phyloP scores from a whole-genome alignment of 2,113 vertebrate genomes.

The Epinephelus lanceolatus region DNA sequence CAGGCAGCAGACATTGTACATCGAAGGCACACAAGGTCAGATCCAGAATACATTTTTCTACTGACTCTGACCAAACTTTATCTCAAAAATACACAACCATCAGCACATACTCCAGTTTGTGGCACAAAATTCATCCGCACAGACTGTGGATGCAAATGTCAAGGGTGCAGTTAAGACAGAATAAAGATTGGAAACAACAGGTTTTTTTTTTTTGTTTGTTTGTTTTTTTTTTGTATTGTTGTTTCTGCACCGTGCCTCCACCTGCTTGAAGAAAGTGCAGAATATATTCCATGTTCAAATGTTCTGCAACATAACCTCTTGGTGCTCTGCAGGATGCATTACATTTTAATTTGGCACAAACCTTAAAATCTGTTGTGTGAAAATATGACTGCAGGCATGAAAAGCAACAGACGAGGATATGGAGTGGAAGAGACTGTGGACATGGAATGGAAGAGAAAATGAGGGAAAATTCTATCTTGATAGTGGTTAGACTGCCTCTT shows the following conservation, averaged over 20 bases:
- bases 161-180: background rate
- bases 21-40: slow-evolving; percentile 39
- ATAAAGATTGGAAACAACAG: background rate
- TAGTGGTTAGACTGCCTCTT: background rate
- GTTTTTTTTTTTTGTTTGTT: too few species aligned
- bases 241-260: background rate
- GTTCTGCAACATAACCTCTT: slow-evolving; percentile 5
- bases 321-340: slow-evolving; percentile 28
- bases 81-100: background rate
- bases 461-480: background rate
- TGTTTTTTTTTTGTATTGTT: background rate
- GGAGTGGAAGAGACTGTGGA: background rate
- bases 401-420: slow-evolving; percentile 9
- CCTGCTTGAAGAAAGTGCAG: slow-evolving; percentile 5
- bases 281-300: slow-evolving; percentile 26
- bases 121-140: background rate
- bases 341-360: slow-evolving; percentile 48
- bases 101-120: background rate
- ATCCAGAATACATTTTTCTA: slow-evolving; percentile 12
- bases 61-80: background rate
- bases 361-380: slow-evolving; percentile 41
- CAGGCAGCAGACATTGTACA: slow-evolving; percentile 17
- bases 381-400: slow-evolving; percentile 42
- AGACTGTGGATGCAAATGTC: background rate
- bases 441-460: background rate